These are phyloP conservation scores for Meganola albula DNA, from an alignment of 2,888 invertebrate genomes.

Conservation along the genomic window DNA sequence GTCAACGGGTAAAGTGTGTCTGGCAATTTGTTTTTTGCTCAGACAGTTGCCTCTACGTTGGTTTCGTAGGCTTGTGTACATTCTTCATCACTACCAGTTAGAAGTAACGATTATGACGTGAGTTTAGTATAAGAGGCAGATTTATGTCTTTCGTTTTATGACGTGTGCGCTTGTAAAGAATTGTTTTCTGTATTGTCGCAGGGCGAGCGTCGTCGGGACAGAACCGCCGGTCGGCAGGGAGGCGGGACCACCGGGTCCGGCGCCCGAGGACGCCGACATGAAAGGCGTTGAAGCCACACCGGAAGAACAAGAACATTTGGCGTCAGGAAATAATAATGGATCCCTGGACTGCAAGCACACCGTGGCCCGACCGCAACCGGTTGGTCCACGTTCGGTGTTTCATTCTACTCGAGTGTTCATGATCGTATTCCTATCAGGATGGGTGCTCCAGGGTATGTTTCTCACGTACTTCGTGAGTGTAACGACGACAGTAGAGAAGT, in stretches of 20 bases:
- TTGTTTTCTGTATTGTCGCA: constrained; percentile 52
- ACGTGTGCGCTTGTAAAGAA: constrained; percentile 11
- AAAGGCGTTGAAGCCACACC: constrained; percentile 72
- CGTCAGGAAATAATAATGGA: constrained; percentile 83
- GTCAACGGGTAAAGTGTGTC: constrained; percentile 49
- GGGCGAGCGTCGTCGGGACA: constrained; percentile 55
- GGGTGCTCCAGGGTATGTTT: constrained; percentile 94
- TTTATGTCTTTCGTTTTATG: constrained; percentile 8
- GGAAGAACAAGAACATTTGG: constrained; percentile 70
- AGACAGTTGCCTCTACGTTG: constrained; percentile 28
- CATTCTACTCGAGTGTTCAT: constrained; percentile 93
- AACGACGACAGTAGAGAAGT: constrained; percentile 94
- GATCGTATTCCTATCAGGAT: constrained; percentile 90
- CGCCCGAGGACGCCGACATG: constrained; percentile 63
- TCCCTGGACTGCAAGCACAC: constrained; percentile 87
- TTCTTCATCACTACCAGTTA: constrained; percentile 21
- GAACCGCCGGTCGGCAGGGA: constrained; percentile 56
- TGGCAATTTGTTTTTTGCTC: constrained; percentile 50
- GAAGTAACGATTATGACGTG: constrained; percentile 53
- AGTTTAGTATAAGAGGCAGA: too few species aligned
- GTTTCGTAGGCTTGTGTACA: constrained; percentile 35
- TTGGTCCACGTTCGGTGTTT: constrained; percentile 81
- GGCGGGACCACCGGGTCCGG: constrained; percentile 57
- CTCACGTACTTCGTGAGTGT: constrained; percentile 96
- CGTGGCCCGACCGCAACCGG: constrained; percentile 49